Evolutionary conservation across 1,140 invertebrate genomes (phyloP), one percentile per base, ranked within the genome.

Genomic region (Hirudo medicinalis): DNA sequence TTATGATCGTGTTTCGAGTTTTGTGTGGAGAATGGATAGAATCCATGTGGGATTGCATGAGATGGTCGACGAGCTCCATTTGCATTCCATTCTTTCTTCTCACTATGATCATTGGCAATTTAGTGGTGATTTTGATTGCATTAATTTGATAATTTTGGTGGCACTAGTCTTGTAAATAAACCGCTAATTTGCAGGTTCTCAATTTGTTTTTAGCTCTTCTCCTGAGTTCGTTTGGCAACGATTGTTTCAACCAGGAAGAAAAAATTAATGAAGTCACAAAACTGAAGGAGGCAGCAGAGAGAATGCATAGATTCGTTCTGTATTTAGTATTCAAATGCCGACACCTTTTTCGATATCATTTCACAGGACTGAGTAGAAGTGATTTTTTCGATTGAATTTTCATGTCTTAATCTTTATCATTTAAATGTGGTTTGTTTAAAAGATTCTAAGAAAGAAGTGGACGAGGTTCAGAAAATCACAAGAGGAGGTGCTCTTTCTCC

Each of bases 11-110:
- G 75, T 97, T 98, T 83, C 88, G 95, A 72, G 92, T 97, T 70
- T 84, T 99, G 25, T 98, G 94, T 84, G 95, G 94, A 79, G 94
- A 99, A 84, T 97, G 94, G 94, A 97, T 98, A 75, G 93, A 97
- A 81, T 94, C 92, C 29, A 91, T 97, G 88, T 97, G 93, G 92
- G 93, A 97, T 80, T 97, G 94, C 83, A 93, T 96, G 91, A 72
- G 89, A 72, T 63, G 57, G 57, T 77, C 89, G 71, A 91, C 92
- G 25, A 92, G 94, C 76, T 89, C 89, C 66, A 89, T 91, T 25
- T 97, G 94, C 80, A 91, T 97, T 77, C 93, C 93, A 53, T 97
- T 97, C 86, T 97, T 97, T 84, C 85, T 97, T 78, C 92, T 94
- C 22, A 97, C 94, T 53, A 93, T 96, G 77, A 91, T 97, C 78